Evolutionary conservation across 1,140 invertebrate genomes (phyloP).

Genomic region (Drosophila lowei): DNA sequence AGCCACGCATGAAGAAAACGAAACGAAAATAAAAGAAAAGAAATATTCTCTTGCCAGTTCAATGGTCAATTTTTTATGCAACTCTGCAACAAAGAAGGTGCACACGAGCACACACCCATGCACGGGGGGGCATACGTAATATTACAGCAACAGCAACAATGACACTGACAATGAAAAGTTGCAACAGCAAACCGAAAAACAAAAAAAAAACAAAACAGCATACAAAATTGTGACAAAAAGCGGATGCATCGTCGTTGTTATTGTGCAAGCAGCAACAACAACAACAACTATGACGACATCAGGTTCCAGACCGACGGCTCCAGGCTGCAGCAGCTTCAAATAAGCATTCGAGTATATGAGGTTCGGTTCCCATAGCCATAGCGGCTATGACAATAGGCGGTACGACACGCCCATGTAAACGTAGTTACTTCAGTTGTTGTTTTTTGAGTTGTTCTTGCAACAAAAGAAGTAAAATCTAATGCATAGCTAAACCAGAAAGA

Average conservation of each 20-base stretch:
- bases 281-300: conserved; percentile 62
- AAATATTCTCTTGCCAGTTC: conserved; percentile 58
- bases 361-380: conserved; percentile 28
- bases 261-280: conserved; percentile 55
- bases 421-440: conserved; percentile 5
- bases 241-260: conserved; percentile 57
- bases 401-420: conserved; percentile 46
- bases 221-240: conserved; percentile 34
- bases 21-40: conserved; percentile 33
- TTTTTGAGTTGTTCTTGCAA: conserved; percentile 12
- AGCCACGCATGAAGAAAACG: conserved; percentile 46
- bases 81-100: conserved; percentile 59
- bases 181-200: conserved; percentile 19
- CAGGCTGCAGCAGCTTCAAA: conserved; percentile 20
- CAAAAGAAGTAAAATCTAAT: conserved; percentile 63
- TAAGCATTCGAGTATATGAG: conserved; percentile 7
- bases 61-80: conserved; percentile 72
- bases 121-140: conserved; percentile 31
- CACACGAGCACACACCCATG: conserved; percentile 14
- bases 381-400: conserved; percentile 28
- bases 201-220: conserved; percentile 38
- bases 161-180: conserved; percentile 75
- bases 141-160: conserved; percentile 68
- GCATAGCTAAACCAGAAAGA: conserved; percentile 69
- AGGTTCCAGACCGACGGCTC: conserved; percentile 27